These are phyloP conservation scores for Zophobas morio DNA, from an alignment of 1,140 invertebrate genomes.

Conservation along the genomic window DNA sequence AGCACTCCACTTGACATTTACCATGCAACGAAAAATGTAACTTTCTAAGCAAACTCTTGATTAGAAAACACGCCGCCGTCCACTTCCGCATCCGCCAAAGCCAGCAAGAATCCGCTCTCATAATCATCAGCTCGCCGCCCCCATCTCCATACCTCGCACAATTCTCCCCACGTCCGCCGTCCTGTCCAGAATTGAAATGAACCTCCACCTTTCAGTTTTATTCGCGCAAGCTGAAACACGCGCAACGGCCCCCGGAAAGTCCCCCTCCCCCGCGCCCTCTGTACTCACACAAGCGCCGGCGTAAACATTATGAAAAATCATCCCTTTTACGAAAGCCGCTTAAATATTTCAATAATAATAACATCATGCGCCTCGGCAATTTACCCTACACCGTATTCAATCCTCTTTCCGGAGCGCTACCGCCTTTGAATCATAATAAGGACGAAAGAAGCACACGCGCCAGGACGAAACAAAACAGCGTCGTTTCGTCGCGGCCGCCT, in stretches of 20 bases:
- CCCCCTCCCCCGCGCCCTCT: background rate
- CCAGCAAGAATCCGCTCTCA: no score
- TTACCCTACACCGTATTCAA: background rate
- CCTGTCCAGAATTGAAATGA: constrained; percentile 17
- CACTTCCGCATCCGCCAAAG: no score
- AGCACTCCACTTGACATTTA: no score
- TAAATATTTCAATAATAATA: constrained; percentile 16
- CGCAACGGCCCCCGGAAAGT: background rate
- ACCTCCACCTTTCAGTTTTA: constrained; percentile 19
- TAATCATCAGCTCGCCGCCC: no score
- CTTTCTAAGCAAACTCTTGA: no score
- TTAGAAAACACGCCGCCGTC: no score
- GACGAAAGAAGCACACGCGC: background rate
- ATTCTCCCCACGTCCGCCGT: background rate
- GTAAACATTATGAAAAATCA: constrained; percentile 24
- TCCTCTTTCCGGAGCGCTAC: background rate
- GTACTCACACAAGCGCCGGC: no score
- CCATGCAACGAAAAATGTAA: no score
- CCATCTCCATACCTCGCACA: no score
- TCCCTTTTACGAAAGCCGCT: background rate
- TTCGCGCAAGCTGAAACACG: background rate
- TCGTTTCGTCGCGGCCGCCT: no score
- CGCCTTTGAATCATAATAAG: constrained; percentile 5
- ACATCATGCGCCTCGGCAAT: background rate
- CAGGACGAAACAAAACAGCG: background rate